phyloP scores from a whole-genome alignment of 2,113 vertebrate species.

The Progne subis region DNA sequence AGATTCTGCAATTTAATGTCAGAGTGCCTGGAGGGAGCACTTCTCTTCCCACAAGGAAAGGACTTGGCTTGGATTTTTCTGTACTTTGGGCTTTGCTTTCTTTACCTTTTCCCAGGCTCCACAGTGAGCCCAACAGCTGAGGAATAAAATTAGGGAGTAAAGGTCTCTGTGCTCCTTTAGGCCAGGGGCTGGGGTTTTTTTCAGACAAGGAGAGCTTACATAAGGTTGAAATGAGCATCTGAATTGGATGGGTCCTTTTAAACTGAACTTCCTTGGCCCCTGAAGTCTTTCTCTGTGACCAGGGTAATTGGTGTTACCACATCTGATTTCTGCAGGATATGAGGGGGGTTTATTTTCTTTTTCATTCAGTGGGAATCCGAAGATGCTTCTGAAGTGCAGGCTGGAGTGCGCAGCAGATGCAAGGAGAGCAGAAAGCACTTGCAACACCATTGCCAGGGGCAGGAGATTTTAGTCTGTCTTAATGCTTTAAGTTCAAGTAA shows the following conservation, averaged over 20 bases:
- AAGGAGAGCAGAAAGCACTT: neutral
- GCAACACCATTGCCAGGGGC: neutral
- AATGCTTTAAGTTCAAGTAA: conserved; percentile 18
- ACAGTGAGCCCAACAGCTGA: neutral
- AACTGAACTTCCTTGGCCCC: neutral
- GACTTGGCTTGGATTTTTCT: neutral
- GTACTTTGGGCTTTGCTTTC: neutral
- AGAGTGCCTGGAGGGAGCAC: neutral
- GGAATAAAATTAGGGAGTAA: neutral
- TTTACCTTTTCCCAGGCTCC: neutral
- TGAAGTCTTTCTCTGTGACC: neutral
- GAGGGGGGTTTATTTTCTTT: neutral
- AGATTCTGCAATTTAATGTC: neutral
- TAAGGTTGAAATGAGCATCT: neutral
- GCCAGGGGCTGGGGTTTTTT: neutral
- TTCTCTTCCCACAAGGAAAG: neutral
- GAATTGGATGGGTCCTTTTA: neutral
- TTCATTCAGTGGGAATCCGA: neutral
- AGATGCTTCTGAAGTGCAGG: neutral
- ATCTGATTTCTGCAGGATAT: neutral
- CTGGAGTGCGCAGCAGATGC: neutral
- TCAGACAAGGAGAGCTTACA: neutral
- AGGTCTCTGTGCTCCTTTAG: neutral
- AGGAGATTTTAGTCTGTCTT: conserved; percentile 22
- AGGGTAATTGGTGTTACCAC: neutral